These are phyloP conservation scores for Harpalus rubripes DNA, from an alignment of 2,888 invertebrate species.

Conservation along the genomic window DNA sequence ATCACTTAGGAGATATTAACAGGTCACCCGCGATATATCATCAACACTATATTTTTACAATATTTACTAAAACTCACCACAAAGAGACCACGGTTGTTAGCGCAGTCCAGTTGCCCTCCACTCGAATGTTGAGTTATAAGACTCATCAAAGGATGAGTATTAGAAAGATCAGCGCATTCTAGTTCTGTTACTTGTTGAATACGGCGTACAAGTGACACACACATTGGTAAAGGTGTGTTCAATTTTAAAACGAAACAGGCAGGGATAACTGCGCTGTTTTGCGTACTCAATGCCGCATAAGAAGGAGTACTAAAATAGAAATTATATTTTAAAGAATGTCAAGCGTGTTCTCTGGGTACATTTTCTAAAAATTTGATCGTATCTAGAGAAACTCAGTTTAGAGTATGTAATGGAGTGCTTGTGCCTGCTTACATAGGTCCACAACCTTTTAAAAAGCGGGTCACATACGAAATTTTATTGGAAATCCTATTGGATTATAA, in stretches of 20 bases:
- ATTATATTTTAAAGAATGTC: background rate
- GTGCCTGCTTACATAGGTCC: too few species aligned
- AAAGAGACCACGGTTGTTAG: slow-evolving; percentile 88
- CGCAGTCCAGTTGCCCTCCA: slow-evolving; percentile 85
- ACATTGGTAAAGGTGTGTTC: slow-evolving; percentile 92
- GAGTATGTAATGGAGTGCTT: too few species aligned
- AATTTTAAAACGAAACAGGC: slow-evolving; percentile 92
- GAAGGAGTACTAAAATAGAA: slow-evolving; percentile 84
- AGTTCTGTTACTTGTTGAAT: slow-evolving; percentile 83
- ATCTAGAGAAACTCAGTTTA: too few species aligned
- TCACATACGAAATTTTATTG: too few species aligned
- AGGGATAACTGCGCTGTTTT: slow-evolving; percentile 93
- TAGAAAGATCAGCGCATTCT: slow-evolving; percentile 80
- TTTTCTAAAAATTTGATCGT: too few species aligned
- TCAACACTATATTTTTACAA: too few species aligned
- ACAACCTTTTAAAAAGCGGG: background rate
- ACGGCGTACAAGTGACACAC: slow-evolving; percentile 84
- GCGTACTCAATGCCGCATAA: slow-evolving; percentile 88
- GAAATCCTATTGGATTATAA: too few species aligned
- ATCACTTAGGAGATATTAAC: too few species aligned
- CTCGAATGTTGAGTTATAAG: slow-evolving; percentile 90
- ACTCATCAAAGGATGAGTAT: slow-evolving; percentile 84
- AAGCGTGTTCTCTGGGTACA: too few species aligned
- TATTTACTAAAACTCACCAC: slow-evolving; percentile 82
- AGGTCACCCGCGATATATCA: too few species aligned